phyloP scores from a whole-genome alignment of 2,888 invertebrate genomes.

The Drosophila percnosoma region DNA sequence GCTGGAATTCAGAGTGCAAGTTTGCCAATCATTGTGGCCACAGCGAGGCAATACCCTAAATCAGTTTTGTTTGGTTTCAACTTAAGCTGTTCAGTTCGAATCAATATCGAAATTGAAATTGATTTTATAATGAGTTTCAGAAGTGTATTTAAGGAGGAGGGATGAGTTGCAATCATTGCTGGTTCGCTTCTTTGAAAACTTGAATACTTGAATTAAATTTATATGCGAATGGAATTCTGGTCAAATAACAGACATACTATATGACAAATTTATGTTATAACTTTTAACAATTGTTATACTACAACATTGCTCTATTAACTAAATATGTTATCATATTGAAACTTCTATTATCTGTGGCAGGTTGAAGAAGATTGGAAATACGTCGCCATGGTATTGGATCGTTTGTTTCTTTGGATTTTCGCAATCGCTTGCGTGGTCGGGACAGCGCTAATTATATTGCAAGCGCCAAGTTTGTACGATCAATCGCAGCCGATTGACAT shows the following conservation, averaged over 20 bases:
- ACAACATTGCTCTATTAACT: background rate
- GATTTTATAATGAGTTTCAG: slow-evolving; percentile 41
- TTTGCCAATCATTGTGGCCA: slow-evolving; percentile 51
- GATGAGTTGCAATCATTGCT: slow-evolving; percentile 9
- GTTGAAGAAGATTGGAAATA: slow-evolving; percentile 99
- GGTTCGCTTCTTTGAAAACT: background rate
- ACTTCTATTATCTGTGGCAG: slow-evolving; percentile 85
- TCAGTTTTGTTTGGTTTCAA: slow-evolving; percentile 39
- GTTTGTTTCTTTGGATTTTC: slow-evolving; percentile 98
- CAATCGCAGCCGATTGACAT: slow-evolving; percentile 95
- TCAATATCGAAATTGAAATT: slow-evolving; percentile 50
- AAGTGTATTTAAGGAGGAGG: background rate
- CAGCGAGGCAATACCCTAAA: slow-evolving; percentile 29
- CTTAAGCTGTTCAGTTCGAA: slow-evolving; percentile 21
- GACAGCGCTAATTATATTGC: slow-evolving; percentile 93
- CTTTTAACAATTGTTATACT: background rate
- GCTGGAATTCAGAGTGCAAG: slow-evolving; percentile 38
- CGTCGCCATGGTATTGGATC: slow-evolving; percentile 97
- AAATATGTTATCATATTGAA: background rate
- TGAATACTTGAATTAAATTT: slow-evolving; percentile 11
- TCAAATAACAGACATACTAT: background rate
- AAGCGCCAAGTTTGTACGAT: slow-evolving; percentile 96
- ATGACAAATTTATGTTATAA: background rate
- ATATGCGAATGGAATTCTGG: background rate
- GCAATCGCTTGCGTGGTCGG: slow-evolving; percentile 96